Evolutionary conservation across 2,797 vertebrate genomes (phyloP), one percentile per base, ranked within the genome.

Genomic region (Hydrolagus colliei): DNA sequence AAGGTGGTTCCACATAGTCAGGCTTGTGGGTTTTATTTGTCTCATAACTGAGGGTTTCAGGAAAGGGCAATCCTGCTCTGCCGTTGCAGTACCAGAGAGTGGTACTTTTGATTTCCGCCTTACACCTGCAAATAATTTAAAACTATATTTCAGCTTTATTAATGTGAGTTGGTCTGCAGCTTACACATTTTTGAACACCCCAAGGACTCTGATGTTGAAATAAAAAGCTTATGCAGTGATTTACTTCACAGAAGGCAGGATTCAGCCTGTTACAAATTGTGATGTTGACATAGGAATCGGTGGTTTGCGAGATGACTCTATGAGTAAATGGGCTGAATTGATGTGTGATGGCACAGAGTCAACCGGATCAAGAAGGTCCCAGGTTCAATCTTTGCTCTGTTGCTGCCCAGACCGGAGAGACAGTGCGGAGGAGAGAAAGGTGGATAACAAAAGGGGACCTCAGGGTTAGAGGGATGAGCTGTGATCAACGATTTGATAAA

Each of bases 111-210:
- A 59, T 78, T 11, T 62, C 35, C 59, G n/a, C 76, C 76, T n/a
- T 13, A 59, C 52, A 78, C 62, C 76, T 78, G 76, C 52, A 78
- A 78, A 78, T 62, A 62, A 11, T 62, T 78, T 78, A 78, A 78
- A 78, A 78, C 76, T 78, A 11, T 78, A 62, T 78, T 77, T 77
- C 75, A 61, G 4, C 14, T 12, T 77, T 59, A n/a, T 61, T 77
- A 13, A 61, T 77, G 41, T 8, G 75, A 77, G 75, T 32, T 16
- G 7, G 13, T 52, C 52, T 75, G 73, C 12, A 41, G 73, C 18
- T n/a, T 59, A 41, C 52, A 77, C 41, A 9, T 61, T 61, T 3
- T 77, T 41, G 52, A 52, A 61, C 59, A 59, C 59, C 59, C 20
- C 9, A 18, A 59, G 52, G 59, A 77, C 18, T 59, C 41, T 52